Evolutionary conservation across 2,888 invertebrate species (phyloP).

Genomic region (Orthosia gothica): DNA sequence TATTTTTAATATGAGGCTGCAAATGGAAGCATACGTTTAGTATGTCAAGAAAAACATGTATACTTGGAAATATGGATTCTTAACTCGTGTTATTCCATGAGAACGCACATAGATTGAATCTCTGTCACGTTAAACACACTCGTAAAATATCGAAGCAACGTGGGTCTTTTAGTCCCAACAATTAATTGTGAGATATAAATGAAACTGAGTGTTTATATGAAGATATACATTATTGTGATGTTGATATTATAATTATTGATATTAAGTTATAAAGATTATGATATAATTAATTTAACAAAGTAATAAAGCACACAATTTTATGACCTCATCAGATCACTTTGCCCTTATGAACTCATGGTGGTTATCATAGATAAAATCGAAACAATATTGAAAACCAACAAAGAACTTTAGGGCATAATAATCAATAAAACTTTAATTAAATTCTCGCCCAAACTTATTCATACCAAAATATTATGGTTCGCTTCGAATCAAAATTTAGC

Average conservation of each 20-base stretch:
- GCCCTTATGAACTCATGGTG: slow-evolving; percentile 18
- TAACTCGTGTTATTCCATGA: slow-evolving; percentile 34
- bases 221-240: background rate
- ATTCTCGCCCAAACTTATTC: slow-evolving; percentile 22
- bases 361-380: slow-evolving; percentile 41
- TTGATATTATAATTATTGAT: background rate
- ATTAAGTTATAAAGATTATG: slow-evolving; percentile 27
- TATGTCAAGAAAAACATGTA: slow-evolving; percentile 35
- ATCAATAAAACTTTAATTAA: slow-evolving; percentile 48
- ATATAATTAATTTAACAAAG: slow-evolving; percentile 28
- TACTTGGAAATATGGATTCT: slow-evolving; percentile 46
- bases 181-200: background rate
- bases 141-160: slow-evolving; percentile 42
- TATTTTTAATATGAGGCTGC: background rate
- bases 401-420: slow-evolving; percentile 24
- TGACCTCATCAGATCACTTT: slow-evolving; percentile 12
- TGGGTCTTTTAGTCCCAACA: slow-evolving; percentile 6
- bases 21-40: slow-evolving; percentile 23
- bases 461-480: slow-evolving; percentile 52
- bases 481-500: slow-evolving; percentile 61
- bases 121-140: slow-evolving; percentile 50
- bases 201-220: background rate
- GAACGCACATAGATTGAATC: slow-evolving; percentile 51
- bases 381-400: slow-evolving; percentile 41
- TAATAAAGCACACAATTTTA: slow-evolving; percentile 21